These are phyloP conservation scores for Propithecus deckenii DNA, from an alignment of 2,797 vertebrate genomes.

Conservation along the genomic window DNA sequence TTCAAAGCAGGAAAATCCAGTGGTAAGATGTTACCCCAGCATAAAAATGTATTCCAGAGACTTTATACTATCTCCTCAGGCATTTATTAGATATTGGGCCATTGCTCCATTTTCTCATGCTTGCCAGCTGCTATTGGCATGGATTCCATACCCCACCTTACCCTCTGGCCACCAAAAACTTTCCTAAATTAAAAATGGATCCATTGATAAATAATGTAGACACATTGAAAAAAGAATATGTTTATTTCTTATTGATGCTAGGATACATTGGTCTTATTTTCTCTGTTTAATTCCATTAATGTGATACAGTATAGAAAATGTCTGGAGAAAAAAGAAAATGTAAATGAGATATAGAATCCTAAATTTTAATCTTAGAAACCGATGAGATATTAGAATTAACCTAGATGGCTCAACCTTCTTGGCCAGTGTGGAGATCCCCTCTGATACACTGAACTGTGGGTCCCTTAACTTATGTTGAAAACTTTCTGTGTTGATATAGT, in stretches of 20 bases:
- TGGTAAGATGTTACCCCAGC: not conserved
- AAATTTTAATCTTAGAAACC: not conserved
- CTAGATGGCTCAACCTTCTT: not conserved
- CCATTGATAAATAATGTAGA: constrained; percentile 51
- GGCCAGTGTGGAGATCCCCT: not conserved
- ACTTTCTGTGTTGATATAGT: not conserved
- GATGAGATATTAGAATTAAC: not conserved
- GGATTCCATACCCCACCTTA: not conserved
- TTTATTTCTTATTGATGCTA: constrained; percentile 35
- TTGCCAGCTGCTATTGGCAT: constrained; percentile 33
- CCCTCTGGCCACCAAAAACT: not conserved
- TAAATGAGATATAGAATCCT: not conserved
- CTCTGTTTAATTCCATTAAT: not conserved
- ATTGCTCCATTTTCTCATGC: not conserved
- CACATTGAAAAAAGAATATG: not conserved
- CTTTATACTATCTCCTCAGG: not conserved
- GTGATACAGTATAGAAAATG: constrained; percentile 17
- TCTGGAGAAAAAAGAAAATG: constrained; percentile 20
- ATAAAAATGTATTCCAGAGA: not conserved
- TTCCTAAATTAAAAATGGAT: constrained; percentile 54
- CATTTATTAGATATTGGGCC: not conserved
- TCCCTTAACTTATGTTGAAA: not conserved
- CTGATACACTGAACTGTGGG: not conserved
- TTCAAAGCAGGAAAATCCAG: not conserved
- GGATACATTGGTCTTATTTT: not conserved